Conservation (phyloP, 2,113 vertebrate species). For the Ursus arctos region DNA sequence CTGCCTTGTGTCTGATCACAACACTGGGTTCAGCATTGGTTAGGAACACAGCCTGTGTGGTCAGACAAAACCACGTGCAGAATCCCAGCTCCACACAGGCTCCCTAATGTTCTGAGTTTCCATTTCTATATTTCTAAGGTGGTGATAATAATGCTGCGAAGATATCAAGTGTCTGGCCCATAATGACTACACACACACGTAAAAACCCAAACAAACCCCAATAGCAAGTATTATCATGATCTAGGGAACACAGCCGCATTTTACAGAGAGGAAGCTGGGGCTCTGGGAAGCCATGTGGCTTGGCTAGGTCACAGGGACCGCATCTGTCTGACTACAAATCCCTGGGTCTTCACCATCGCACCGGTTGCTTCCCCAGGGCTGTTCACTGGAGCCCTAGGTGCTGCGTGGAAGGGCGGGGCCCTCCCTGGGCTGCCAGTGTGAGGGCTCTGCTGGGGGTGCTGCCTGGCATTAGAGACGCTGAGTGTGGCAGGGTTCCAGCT, state of each 20-base stretch:
- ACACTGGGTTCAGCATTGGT: neutral
- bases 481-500: neutral
- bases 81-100: neutral
- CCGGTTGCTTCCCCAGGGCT: neutral
- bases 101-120: neutral
- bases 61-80: neutral
- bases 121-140: neutral
- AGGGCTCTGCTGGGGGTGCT: slow-evolving; percentile 52
- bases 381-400: neutral
- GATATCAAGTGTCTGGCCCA: neutral
- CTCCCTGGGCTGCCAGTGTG: neutral
- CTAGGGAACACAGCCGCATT: neutral
- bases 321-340: neutral
- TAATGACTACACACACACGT: neutral
- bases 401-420: neutral
- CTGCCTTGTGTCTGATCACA: neutral
- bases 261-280: neutral
- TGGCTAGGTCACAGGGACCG: neutral
- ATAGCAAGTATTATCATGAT: neutral
- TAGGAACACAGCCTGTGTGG: neutral
- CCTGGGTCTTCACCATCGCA: neutral
- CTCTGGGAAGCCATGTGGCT: neutral
- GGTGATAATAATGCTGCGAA: neutral
- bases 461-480: neutral
- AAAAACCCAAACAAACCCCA: neutral